Conservation (phyloP, 2,797 vertebrate species). For the Spinibarbus caldwelli region DNA sequence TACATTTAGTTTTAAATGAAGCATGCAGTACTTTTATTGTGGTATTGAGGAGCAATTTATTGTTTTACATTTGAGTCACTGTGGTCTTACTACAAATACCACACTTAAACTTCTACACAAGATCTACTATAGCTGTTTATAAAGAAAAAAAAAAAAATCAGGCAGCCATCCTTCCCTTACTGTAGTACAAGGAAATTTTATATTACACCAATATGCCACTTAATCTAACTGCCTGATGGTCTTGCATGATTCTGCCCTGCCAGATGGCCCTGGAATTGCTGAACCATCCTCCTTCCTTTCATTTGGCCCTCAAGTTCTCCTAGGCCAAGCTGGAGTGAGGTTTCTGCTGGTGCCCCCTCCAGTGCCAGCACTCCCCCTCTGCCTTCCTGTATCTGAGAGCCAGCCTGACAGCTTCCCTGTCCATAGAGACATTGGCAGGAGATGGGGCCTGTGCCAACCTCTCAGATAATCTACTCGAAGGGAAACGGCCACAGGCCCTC, state of each 20-base stretch:
- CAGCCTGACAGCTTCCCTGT: slow-evolving; percentile 47
- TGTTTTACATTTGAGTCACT: background rate
- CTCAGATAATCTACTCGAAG: slow-evolving; percentile 47
- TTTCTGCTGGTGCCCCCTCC: slow-evolving; percentile 12
- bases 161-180: background rate
- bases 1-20: background rate
- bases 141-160: background rate
- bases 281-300: slow-evolving; percentile 22
- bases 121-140: background rate
- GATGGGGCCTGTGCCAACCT: slow-evolving; percentile 51
- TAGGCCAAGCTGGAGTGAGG: slow-evolving; percentile 27
- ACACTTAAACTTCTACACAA: background rate
- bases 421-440: slow-evolving; percentile 48
- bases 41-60: background rate
- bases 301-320: slow-evolving; percentile 3
- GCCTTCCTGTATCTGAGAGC: slow-evolving; percentile 40
- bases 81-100: background rate
- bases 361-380: slow-evolving; percentile 20
- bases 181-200: background rate
- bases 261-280: slow-evolving; percentile 33
- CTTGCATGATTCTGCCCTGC: background rate
- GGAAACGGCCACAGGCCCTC: slow-evolving; percentile 42
- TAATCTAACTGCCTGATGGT: slow-evolving; percentile 14
- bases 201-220: slow-evolving; percentile 7
- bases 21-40: background rate